phyloP scores from a whole-genome alignment of 2,888 invertebrate species.

The Lysandra bellargus region DNA sequence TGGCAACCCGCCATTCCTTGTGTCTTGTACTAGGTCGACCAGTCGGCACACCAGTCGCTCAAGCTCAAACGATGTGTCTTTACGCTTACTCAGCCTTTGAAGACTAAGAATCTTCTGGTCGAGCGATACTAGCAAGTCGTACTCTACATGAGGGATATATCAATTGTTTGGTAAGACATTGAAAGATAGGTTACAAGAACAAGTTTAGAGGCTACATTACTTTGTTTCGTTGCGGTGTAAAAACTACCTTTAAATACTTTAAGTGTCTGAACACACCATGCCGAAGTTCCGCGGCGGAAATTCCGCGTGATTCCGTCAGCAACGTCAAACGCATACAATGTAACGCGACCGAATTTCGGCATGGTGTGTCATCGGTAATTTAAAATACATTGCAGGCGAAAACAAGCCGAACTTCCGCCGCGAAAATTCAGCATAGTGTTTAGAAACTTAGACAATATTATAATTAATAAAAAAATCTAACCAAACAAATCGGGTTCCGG shows the following conservation, averaged over 20 bases:
- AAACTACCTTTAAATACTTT: too few relatives aligned
- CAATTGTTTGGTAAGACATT: background rate
- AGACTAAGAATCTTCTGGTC: slow-evolving; percentile 63
- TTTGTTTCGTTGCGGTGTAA: background rate
- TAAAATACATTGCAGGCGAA: too few relatives aligned
- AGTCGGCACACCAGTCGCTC: slow-evolving; percentile 64
- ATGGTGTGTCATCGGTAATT: too few relatives aligned
- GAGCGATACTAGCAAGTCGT: slow-evolving; percentile 59
- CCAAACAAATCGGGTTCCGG: background rate
- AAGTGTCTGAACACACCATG: too few relatives aligned
- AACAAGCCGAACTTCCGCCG: too few relatives aligned
- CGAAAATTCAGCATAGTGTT: too few relatives aligned
- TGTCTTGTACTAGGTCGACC: slow-evolving; percentile 61
- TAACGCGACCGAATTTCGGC: too few relatives aligned
- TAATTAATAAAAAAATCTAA: background rate
- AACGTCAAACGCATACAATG: too few relatives aligned
- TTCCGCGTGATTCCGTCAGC: too few relatives aligned
- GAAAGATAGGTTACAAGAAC: background rate
- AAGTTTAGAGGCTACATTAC: too few relatives aligned
- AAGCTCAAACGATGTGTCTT: slow-evolving; percentile 62
- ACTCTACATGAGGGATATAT: slow-evolving; percentile 47
- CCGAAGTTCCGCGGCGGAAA: too few relatives aligned
- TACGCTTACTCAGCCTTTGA: slow-evolving; percentile 59
- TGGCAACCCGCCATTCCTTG: slow-evolving; percentile 50
- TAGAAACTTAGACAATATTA: too few relatives aligned